Percentiles rank a stretch among this genome's conserved stretches.
Evolutionary conservation across 1,140 invertebrate genomes (phyloP).

Genomic region (Cyclargus thomasi): DNA sequence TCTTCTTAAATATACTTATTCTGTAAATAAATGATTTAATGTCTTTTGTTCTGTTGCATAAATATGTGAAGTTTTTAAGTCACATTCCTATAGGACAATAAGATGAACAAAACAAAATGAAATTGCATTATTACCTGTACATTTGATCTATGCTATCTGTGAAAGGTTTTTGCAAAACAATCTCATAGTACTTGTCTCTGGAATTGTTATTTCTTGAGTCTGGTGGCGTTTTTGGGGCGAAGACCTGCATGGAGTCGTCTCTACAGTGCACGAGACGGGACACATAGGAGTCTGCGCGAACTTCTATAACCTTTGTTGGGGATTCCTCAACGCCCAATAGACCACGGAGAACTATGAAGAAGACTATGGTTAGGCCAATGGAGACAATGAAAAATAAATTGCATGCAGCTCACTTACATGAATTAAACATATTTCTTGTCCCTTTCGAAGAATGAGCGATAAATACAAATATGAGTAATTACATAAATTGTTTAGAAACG

Average conservation of each 20-base stretch:
- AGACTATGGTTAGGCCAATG: conserved; percentile 18
- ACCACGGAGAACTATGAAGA: conserved; percentile 68
- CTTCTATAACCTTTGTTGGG: conserved; percentile 80
- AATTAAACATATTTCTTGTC: conserved; percentile 49
- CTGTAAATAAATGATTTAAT: too few relatives aligned
- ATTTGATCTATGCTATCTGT: conserved; percentile 79
- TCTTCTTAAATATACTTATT: too few relatives aligned
- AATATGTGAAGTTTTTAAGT: too few relatives aligned
- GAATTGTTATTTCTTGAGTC: conserved; percentile 47
- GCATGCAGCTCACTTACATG: conserved; percentile 40
- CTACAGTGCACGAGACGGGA: conserved; percentile 78
- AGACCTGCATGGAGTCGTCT: conserved; percentile 83
- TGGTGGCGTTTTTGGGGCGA: conserved; percentile 70
- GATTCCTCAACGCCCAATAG: conserved; percentile 70
- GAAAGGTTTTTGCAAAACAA: conserved; percentile 83
- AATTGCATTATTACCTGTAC: conserved; percentile 77
- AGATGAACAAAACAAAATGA: too few relatives aligned
- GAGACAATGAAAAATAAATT: conserved; percentile 18
- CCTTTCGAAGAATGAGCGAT: not conserved
- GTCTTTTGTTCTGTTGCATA: too few relatives aligned
- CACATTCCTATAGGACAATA: too few relatives aligned
- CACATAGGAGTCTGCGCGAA: conserved; percentile 80
- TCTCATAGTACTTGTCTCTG: conserved; percentile 78
- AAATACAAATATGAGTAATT: not conserved
- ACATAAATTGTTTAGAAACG: not conserved